Conservation (phyloP, 92 coral and sea anemone genomes). For the Porites evermanni region DNA sequence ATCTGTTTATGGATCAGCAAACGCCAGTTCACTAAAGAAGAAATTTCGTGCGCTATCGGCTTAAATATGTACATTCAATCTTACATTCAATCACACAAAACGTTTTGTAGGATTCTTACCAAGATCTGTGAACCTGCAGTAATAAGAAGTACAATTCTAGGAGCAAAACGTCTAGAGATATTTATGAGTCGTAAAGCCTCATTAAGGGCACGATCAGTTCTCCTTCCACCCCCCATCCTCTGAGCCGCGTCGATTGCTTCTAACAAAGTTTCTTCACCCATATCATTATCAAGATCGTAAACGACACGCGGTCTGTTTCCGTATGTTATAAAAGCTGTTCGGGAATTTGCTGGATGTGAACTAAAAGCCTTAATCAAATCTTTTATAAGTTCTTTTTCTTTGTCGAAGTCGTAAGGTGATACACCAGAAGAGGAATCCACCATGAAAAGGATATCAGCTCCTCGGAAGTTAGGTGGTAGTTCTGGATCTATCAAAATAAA, state of each 20-base stretch:
- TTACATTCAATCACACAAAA: not conserved
- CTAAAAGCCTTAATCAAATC: slow-evolving; percentile 42
- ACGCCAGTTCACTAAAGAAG: too few species aligned
- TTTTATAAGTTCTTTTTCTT: slow-evolving; percentile 70
- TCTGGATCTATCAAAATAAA: slow-evolving; percentile 44
- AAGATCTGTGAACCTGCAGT: slow-evolving; percentile 67
- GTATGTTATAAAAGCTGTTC: slow-evolving; percentile 60
- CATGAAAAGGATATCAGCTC: slow-evolving; percentile 69
- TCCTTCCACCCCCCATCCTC: slow-evolving; percentile 46
- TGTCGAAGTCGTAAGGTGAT: slow-evolving; percentile 35
- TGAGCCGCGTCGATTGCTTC: slow-evolving; percentile 26
- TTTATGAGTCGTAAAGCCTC: slow-evolving; percentile 31
- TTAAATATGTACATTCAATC: too few species aligned
- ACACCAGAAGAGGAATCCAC: slow-evolving; percentile 78
- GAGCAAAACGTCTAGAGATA: slow-evolving; percentile 40
- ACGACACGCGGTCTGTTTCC: slow-evolving; percentile 52
- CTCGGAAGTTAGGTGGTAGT: slow-evolving; percentile 33
- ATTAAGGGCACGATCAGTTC: slow-evolving; percentile 68
- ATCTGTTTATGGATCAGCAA: too few species aligned
- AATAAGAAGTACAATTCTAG: slow-evolving; percentile 70
- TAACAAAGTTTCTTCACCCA: slow-evolving; percentile 7
- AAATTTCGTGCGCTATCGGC: not conserved
- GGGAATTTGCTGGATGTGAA: slow-evolving; percentile 49
- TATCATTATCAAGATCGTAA: slow-evolving; percentile 17
- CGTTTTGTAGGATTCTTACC: slow-evolving; percentile 3